Evolutionary conservation across 2,113 vertebrate genomes (phyloP), one percentile per base, ranked within the genome.

Genomic region (Pteruthius melanotis): DNA sequence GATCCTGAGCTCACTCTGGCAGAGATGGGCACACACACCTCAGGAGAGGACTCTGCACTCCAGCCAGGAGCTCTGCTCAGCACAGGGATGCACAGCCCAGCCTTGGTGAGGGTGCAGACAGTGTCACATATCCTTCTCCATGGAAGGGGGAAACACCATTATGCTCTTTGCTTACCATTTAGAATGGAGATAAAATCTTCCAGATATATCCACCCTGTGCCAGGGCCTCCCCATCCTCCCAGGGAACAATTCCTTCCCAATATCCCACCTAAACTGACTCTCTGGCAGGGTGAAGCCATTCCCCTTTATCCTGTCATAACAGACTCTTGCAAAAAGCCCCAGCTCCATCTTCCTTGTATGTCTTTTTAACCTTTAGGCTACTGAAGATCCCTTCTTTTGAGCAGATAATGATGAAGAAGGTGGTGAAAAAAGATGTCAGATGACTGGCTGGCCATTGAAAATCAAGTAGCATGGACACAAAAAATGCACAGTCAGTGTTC

Each of bases 221-320:
- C 79, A 76, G 78, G 44, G 7, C 63, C 54, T 90, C 2, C 21
- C 18, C 47, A 69, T 30, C 54, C 49, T 63, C 0, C 2, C 21
- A 63, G 54, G 35, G 24, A 83, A 15, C 1, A 54, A 49, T 77
- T 69, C 21, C 39, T 56, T 0, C 22, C 59, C 20, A 42, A 6
- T 1, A 33, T 42, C 47, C 14, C 17, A 47, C 5, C 54, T 2
- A 22, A 1, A 3, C 39, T 6, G 7, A 0, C 6, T 1, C 45
- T 60, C 30, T 54, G 54, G 1, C 31, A 49, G 0, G 40, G 16
- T 4, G 21, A 53, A 68, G 2, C 18, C 26, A 16, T 90, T 63
- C 10, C 16, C 37, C 30, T 31, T 9, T 7, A 7, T 47, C 35
- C 22, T 77, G 28, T 40, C 45, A 47, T 11, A 57, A 22, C 22